These are phyloP conservation scores for Carcina quercana DNA, from an alignment of 2,888 invertebrate genomes.

Conservation along the genomic window DNA sequence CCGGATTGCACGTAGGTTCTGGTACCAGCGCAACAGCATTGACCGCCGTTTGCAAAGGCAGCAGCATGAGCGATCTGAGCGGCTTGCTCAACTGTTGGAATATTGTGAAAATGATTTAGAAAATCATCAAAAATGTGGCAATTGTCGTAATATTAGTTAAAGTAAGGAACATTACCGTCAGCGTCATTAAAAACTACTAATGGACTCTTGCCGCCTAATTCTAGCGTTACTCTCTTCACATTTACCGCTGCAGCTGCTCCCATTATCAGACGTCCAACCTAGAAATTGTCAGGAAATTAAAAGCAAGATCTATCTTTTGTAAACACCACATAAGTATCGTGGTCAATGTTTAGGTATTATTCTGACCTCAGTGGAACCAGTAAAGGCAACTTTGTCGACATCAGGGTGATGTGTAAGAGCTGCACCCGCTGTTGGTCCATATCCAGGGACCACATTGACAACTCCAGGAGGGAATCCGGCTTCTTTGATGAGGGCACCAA, in stretches of 20 bases:
- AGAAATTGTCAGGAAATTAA: constrained; percentile 7
- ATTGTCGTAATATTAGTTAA: not conserved
- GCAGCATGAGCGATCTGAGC: constrained; percentile 59
- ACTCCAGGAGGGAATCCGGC: constrained; percentile 96
- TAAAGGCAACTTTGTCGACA: constrained; percentile 93
- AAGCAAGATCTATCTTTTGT: not conserved
- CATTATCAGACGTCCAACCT: constrained; percentile 74
- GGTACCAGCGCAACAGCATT: constrained; percentile 82
- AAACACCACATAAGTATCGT: not conserved
- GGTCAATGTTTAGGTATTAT: not conserved
- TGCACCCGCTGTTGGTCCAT: constrained; percentile 86
- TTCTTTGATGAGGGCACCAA: constrained; percentile 89
- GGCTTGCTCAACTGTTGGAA: constrained; percentile 51
- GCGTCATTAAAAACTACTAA: constrained; percentile 88
- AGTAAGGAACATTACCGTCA: constrained; percentile 68
- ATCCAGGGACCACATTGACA: constrained; percentile 92
- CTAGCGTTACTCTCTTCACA: constrained; percentile 87
- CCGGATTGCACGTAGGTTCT: constrained; percentile 92
- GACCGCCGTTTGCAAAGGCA: constrained; percentile 59
- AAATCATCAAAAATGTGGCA: not conserved
- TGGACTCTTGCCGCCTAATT: constrained; percentile 93
- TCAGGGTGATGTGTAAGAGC: constrained; percentile 82
- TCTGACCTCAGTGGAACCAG: constrained; percentile 59
- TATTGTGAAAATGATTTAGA: constrained; percentile 1
- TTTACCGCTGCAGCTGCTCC: constrained; percentile 84